phyloP scores from a whole-genome alignment of 2,113 vertebrate genomes.

The Alethe castanea region DNA sequence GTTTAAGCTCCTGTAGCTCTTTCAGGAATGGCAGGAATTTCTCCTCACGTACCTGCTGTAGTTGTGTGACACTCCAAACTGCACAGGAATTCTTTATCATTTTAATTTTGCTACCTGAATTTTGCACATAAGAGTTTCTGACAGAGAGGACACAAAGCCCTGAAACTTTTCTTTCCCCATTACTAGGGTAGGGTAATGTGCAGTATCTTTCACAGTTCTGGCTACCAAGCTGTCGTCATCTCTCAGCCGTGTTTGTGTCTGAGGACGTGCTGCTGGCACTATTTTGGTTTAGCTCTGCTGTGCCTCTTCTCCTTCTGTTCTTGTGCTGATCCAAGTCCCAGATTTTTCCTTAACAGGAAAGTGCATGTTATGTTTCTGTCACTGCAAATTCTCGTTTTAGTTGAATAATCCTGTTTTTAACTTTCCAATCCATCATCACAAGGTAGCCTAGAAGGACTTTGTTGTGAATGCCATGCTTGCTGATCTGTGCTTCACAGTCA shows the following conservation, averaged over 20 bases:
- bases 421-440: background rate
- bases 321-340: constrained; percentile 20
- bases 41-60: background rate
- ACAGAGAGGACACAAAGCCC: background rate
- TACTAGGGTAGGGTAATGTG: background rate
- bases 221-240: constrained; percentile 63
- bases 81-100: background rate
- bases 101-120: background rate
- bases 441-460: background rate
- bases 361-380: constrained; percentile 7
- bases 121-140: background rate
- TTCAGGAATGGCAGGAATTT: background rate
- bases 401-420: constrained; percentile 31
- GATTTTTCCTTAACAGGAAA: constrained; percentile 35
- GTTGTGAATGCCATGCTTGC: background rate
- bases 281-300: constrained; percentile 50
- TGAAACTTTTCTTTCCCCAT: background rate
- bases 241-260: constrained; percentile 46
- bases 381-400: constrained; percentile 20
- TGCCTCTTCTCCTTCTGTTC: constrained; percentile 67
- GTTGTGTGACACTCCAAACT: background rate
- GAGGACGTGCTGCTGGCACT: constrained; percentile 57
- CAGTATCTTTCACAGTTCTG: constrained; percentile 60
- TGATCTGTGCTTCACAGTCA: background rate
- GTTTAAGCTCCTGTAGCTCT: background rate